Evolutionary conservation across 2,888 invertebrate species (phyloP), one percentile per base, ranked within the genome.

Genomic region (Norana najaformis): DNA sequence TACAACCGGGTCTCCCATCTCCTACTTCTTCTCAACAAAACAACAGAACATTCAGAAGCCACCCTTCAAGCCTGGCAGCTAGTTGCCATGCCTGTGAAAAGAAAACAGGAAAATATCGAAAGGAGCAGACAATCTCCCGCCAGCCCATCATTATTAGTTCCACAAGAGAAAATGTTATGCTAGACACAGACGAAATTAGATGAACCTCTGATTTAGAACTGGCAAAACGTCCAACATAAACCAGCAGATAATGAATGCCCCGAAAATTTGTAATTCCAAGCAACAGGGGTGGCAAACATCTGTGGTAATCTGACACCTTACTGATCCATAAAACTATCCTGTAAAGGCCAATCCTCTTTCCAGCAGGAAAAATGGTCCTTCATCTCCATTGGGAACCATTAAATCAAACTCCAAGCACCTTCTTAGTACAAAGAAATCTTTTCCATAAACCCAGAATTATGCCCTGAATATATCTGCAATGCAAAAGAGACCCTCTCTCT

Each of bases 1-100:
- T 69, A n/a, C 69, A 69, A n/a, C 69, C n/a, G n/a, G n/a, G n/a
- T n/a, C n/a, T 69, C 69, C 69, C 69, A 69, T 69, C 69, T 69
- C 69, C 69, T 11, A n/a, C 30, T 69, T n/a, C 30, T 69, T n/a
- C 69, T 30, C n/a, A 30, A n/a, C 69, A 69, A 69, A 30, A 69
- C 30, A 69, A 30, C 69, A 69, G 69, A 30, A 69, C n/a, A 69
- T 69, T n/a, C 6, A n/a, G 69, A 11, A 69, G 30, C 69, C n/a
- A 69, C n/a, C 69, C 69, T n/a, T 69, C 69, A 69, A 47, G 47
- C 5, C 69, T 69, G 69, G 30, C n/a, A n/a, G 69, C n/a, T n/a
- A n/a, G 69, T 13, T 69, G 69, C n/a, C 30, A 69, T 1, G 69
- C 69, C 69, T 69, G n/a, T n/a, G n/a, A n/a, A 8, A 69, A n/a